Percentiles rank a stretch among this genome's conserved stretches.
phyloP scores from a whole-genome alignment of 2,888 invertebrate genomes.

The Phyllotreta striolata region DNA sequence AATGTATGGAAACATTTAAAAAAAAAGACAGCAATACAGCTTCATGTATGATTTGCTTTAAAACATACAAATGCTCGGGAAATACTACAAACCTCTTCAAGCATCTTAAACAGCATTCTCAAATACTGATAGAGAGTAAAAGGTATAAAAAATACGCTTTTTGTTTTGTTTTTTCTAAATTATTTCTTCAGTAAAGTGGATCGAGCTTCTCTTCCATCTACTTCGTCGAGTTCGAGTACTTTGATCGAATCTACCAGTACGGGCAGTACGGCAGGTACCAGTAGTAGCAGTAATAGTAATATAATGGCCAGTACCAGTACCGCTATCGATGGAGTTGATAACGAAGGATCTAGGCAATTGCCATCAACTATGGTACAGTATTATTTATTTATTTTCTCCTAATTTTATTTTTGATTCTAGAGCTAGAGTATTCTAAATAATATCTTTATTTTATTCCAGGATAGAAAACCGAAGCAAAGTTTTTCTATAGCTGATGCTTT shows the following conservation, averaged over 20 bases:
- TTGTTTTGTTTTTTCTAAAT: background rate
- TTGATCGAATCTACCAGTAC: too few relatives aligned
- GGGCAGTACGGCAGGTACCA: background rate
- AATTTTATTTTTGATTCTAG: background rate
- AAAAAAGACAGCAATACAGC: conserved; percentile 2
- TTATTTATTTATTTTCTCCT: background rate
- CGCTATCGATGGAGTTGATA: background rate
- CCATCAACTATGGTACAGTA: background rate
- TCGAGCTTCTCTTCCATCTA: too few relatives aligned
- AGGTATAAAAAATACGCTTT: background rate
- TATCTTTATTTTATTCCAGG: background rate
- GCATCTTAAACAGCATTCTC: background rate
- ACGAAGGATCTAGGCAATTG: background rate
- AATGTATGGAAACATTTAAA: conserved; percentile 1
- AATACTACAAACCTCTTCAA: background rate
- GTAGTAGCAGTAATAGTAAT: background rate
- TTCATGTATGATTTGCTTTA: conserved; percentile 1
- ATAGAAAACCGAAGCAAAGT: background rate
- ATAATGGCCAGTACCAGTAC: background rate
- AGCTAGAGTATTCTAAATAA: background rate
- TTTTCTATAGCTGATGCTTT: conserved; percentile 4
- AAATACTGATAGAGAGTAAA: background rate
- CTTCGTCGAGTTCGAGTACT: too few relatives aligned
- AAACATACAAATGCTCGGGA: background rate
- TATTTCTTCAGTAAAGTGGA: background rate